A percentile compares a stretch with the other conserved stretches of the same genome.
Conservation (phyloP, 2,888 invertebrate genomes). For the Andrena marginata region DNA sequence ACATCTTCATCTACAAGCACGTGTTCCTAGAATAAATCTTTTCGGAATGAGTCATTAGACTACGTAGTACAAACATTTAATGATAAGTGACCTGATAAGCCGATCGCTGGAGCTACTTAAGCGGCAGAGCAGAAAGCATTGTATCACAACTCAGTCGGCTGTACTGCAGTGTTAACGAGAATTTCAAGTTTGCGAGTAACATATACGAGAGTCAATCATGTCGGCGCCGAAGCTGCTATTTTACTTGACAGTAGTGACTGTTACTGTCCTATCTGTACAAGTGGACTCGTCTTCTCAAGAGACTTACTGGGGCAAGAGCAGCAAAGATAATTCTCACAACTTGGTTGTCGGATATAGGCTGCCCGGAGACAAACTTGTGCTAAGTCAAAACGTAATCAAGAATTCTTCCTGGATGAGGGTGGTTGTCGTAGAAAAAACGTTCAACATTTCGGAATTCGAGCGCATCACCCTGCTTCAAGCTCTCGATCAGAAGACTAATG, state of each 20-base stretch:
- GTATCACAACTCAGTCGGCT: conserved; percentile 12
- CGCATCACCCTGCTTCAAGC: conserved; percentile 83
- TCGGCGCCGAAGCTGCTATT: conserved; percentile 22
- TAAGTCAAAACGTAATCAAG: conserved; percentile 71
- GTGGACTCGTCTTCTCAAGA: conserved; percentile 29
- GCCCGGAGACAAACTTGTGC: conserved; percentile 69
- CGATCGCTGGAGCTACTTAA: conserved; percentile 57
- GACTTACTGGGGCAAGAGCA: conserved; percentile 19
- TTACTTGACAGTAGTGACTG: conserved; percentile 32
- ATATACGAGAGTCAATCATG: conserved; percentile 41
- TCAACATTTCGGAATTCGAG: conserved; percentile 63
- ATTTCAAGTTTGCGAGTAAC: not conserved
- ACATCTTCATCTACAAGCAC: not conserved
- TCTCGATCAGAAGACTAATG: conserved; percentile 84
- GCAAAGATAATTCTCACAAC: conserved; percentile 67
- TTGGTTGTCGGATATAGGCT: conserved; percentile 72
- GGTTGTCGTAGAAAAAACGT: conserved; percentile 70
- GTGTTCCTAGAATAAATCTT: conserved; percentile 58
- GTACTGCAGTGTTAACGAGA: not conserved
- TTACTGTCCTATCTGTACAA: conserved; percentile 33
- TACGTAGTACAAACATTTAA: not conserved
- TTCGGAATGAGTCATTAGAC: conserved; percentile 32
- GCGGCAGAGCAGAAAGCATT: not conserved
- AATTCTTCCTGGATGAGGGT: conserved; percentile 75
- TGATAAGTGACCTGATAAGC: conserved; percentile 66